Evolutionary conservation across 1,140 invertebrate genomes (phyloP).

Genomic region (Zelostemma sp.): DNA sequence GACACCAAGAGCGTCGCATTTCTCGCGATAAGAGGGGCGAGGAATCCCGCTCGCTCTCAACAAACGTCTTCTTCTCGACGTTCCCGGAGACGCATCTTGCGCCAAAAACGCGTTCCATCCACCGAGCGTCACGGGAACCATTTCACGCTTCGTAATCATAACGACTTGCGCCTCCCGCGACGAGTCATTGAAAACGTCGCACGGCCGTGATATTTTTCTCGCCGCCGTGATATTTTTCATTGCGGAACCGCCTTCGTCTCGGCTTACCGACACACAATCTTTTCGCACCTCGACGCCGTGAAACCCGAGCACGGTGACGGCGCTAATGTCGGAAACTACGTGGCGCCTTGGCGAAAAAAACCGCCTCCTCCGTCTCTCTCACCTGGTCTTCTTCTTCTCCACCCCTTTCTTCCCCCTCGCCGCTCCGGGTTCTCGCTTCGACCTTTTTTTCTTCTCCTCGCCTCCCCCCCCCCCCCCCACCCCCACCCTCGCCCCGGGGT

Average conservation of each 20-base stretch:
- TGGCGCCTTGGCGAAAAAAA: constrained; percentile 14
- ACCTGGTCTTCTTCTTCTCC: constrained; percentile 1
- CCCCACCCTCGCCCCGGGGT: no score
- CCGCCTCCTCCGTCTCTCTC: not conserved
- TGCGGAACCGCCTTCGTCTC: constrained; percentile 14
- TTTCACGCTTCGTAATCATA: not conserved
- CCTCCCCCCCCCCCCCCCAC: no score
- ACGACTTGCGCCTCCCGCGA: not conserved
- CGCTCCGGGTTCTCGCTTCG: constrained; percentile 7
- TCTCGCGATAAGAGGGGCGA: not conserved
- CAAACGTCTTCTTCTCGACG: constrained; percentile 11
- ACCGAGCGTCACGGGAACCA: not conserved
- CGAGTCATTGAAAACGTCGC: not conserved
- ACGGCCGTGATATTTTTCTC: no score
- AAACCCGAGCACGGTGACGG: constrained; percentile 32
- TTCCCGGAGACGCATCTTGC: not conserved
- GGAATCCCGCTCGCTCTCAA: constrained; percentile 23
- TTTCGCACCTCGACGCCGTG: constrained; percentile 41
- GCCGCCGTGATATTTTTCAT: constrained; percentile 13
- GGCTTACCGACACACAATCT: constrained; percentile 24
- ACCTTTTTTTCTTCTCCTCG: not conserved
- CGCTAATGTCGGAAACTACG: constrained; percentile 28
- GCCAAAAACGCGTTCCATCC: not conserved
- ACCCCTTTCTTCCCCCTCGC: constrained; percentile 8
- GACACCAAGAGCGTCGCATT: not conserved